phyloP scores from a whole-genome alignment of 2,113 vertebrate genomes.

The Anguilla japonica region DNA sequence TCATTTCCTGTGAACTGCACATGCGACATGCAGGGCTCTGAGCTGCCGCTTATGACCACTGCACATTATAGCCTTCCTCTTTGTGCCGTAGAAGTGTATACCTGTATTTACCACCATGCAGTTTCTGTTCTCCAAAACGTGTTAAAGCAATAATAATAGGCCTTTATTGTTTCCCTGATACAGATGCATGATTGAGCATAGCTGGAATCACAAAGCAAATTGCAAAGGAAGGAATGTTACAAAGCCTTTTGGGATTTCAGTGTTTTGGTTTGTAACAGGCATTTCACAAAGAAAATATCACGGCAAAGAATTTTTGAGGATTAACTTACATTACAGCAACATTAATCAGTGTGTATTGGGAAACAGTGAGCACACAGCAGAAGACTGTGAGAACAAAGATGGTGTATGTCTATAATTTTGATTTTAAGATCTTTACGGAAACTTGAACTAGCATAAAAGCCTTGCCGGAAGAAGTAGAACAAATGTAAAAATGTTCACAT shows the following conservation, averaged over 20 bases:
- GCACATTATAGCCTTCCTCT: constrained; percentile 1
- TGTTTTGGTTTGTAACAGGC: background rate
- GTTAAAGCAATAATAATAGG: constrained; percentile 58
- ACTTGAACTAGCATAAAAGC: too few species aligned
- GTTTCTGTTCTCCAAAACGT: constrained; percentile 41
- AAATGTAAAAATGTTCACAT: background rate
- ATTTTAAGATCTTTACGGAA: too few species aligned
- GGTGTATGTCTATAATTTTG: too few species aligned
- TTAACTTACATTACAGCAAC: background rate
- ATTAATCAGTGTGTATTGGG: background rate
- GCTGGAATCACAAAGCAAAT: constrained; percentile 56
- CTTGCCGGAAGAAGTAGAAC: background rate
- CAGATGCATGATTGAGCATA: constrained; percentile 68
- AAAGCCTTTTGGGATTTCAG: constrained; percentile 48
- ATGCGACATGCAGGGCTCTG: background rate
- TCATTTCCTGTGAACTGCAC: background rate
- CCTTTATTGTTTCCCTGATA: constrained; percentile 60
- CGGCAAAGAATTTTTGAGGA: too few species aligned
- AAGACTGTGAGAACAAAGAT: too few species aligned
- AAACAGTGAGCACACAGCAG: too few species aligned
- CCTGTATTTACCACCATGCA: too few species aligned
- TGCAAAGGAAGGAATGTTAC: constrained; percentile 65
- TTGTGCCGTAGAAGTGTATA: constrained; percentile 40
- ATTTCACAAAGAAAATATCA: background rate
- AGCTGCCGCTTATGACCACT: background rate